phyloP scores from a whole-genome alignment of 1,140 invertebrate species.

The Ooceraea biroi region DNA sequence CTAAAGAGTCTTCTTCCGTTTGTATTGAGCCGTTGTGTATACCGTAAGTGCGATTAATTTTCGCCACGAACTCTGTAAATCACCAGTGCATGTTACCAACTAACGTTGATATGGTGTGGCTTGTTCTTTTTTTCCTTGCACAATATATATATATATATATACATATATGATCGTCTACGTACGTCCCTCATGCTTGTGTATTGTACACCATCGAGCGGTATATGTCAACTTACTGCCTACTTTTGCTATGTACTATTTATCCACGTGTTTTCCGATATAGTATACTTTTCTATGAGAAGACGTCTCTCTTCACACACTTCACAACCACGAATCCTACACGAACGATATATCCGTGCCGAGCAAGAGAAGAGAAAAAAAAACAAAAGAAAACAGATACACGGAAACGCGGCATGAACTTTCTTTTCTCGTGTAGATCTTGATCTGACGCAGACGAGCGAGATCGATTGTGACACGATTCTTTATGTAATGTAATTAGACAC shows the following conservation, averaged over 20 bases:
- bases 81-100: constrained; percentile 71
- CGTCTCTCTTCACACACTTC: constrained; percentile 42
- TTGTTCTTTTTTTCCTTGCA: constrained; percentile 76
- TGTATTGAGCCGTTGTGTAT: constrained; percentile 58
- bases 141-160: constrained; percentile 19
- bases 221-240: constrained; percentile 81
- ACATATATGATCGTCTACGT: constrained; percentile 53
- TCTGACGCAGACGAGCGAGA: background rate
- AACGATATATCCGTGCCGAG: constrained; percentile 41
- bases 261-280: constrained; percentile 56
- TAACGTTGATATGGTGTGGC: constrained; percentile 73
- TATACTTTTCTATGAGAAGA: constrained; percentile 57
- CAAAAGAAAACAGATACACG: background rate
- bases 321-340: constrained; percentile 55
- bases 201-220: constrained; percentile 71
- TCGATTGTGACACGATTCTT: constrained; percentile 16
- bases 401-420: constrained; percentile 49
- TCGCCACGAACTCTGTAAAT: constrained; percentile 57
- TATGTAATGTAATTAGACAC: constrained; percentile 53
- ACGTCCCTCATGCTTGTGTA: constrained; percentile 69
- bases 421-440: constrained; percentile 27
- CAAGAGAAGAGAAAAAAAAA: constrained; percentile 1
- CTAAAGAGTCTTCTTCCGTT: constrained; percentile 51
- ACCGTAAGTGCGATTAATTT: constrained; percentile 63
- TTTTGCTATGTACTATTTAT: constrained; percentile 82